Conservation (phyloP, 2,113 vertebrate species). For the Sisor rabdophorus region DNA sequence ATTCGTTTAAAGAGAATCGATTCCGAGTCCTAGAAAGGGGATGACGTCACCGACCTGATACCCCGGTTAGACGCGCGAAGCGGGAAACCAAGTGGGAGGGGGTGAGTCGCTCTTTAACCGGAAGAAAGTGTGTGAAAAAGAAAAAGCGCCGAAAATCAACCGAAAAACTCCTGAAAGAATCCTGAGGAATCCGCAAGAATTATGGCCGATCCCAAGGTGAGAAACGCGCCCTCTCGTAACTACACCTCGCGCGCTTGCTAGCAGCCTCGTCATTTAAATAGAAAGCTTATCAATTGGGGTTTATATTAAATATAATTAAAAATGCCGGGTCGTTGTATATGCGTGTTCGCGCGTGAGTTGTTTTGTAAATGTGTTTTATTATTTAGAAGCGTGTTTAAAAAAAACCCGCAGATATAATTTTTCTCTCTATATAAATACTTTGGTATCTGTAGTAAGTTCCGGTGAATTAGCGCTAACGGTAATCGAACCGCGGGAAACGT, state of each 20-base stretch:
- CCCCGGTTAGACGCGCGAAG: conserved; percentile 41
- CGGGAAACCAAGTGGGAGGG: conserved; percentile 1
- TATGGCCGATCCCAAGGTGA: conserved; percentile 33
- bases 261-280: background rate
- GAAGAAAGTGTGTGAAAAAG: conserved; percentile 4
- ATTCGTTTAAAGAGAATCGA: background rate
- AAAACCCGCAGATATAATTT: too few relatives aligned
- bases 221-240: background rate
- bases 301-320: background rate
- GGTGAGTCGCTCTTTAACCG: background rate
- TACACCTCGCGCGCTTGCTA: background rate
- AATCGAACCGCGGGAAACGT: background rate
- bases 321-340: background rate
- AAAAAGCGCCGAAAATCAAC: conserved; percentile 46
- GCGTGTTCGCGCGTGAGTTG: background rate
- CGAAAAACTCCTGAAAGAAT: conserved; percentile 50
- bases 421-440: too few relatives aligned
- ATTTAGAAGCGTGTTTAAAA: background rate
- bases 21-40: background rate
- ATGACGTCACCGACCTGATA: conserved; percentile 37
- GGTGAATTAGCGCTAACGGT: background rate
- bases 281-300: too few relatives aligned
- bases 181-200: background rate
- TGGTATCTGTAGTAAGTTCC: background rate
- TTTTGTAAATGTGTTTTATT: background rate